Base-by-base conservation (phyloP, 2,888 invertebrate genomes). In the Mythimna albipuncta region DNA sequence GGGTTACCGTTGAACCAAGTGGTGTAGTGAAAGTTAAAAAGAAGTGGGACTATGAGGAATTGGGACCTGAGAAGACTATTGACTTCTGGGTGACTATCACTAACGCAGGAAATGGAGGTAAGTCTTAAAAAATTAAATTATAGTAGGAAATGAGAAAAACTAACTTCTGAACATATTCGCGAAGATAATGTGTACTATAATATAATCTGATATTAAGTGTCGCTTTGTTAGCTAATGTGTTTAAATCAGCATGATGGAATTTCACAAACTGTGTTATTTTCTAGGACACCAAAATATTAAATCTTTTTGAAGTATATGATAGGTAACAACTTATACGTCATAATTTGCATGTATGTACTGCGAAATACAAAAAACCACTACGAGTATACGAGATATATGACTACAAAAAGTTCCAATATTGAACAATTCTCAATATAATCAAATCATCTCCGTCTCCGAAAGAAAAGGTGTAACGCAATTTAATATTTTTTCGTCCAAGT, bases 31-130 rank as follows among this genome's bases (percentile, higher is more conserved):
- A 98, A 90, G 99, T 99, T 83, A 99, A 98, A 95, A 98, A 99
- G 97, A 99, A 99, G 97, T 99, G 99, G 99, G 99, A 99, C 97
- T 99, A 98, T 94, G 99, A 99, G 92, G 99, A 99, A 91, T 95
- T 99, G 64, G 99, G 99, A 41, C 98, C 98, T 2, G 99, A 99
- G 95, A 99, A 99, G 93, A 99, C 98, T 19, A 99, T 99, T 90
- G 99, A 99, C 94, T 99, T 99, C 94, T 99, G 99, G 99, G 99
- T 99, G 69, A 98, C 98, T 70, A 99, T 99, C 89, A 98, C 98
- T 73, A 99, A 99, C 93, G 97, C 98, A 82, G 98, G 98, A 96
- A 98, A 98, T 93, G 98, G 98, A 97, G 98, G 98, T 98, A 92
- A 97, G 98, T 97, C 50, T 61, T 54, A 16, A 44, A 41, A 26